phyloP scores from a whole-genome alignment of 2,797 vertebrate genomes.

The Pseudomugil tenellus region DNA sequence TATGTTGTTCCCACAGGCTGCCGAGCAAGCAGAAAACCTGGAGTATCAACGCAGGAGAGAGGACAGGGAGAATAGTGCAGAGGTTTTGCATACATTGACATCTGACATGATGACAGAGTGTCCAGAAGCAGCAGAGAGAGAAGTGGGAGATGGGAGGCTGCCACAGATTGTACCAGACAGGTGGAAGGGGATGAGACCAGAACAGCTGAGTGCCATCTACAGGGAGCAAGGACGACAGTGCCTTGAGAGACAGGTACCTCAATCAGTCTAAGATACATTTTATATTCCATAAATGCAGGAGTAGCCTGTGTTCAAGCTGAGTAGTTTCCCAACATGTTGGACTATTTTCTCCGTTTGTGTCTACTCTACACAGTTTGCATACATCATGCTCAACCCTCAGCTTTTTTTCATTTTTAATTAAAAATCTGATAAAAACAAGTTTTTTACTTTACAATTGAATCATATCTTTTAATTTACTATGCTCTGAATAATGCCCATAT shows the following conservation, averaged over 20 bases:
- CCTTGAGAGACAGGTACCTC: constrained; percentile 73
- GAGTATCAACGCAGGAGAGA: constrained; percentile 63
- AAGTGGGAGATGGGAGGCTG: constrained; percentile 34
- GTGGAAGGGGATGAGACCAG: constrained; percentile 83
- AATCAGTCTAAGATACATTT: neutral
- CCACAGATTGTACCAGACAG: constrained; percentile 69
- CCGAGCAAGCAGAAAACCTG: constrained; percentile 61
- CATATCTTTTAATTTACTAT: too few species aligned
- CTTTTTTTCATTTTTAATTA: neutral
- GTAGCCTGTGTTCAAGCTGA: neutral
- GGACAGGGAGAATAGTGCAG: constrained; percentile 66
- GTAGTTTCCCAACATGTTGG: neutral
- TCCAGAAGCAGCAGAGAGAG: constrained; percentile 62
- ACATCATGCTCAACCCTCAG: neutral
- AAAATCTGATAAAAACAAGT: neutral
- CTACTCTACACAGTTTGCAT: neutral
- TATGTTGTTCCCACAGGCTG: constrained; percentile 63
- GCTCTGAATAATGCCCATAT: too few species aligned
- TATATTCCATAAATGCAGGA: neutral
- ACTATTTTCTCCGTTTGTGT: neutral
- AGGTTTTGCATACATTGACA: constrained; percentile 74
- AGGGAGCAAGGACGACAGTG: constrained; percentile 73
- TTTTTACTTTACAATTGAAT: neutral
- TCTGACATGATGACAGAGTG: constrained; percentile 84
- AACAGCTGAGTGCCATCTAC: constrained; percentile 73